Evolutionary conservation across 2,888 invertebrate genomes (phyloP).

Genomic region (Teinopalpus imperialis): DNA sequence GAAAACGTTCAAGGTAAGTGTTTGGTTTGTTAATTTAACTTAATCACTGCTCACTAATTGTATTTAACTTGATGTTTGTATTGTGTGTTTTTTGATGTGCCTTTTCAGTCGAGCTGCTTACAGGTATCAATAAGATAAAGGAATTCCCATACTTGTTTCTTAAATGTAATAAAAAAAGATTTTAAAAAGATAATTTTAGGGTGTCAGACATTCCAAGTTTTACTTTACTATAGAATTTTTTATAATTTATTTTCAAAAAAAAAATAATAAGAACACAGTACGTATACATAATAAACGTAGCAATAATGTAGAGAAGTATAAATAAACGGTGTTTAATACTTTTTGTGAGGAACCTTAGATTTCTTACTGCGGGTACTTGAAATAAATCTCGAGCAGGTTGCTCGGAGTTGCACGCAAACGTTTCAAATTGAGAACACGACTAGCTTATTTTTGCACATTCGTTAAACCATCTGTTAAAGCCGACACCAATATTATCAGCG

Average conservation of each 20-base stretch:
- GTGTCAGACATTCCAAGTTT: too few relatives aligned
- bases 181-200: too few relatives aligned
- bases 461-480: slow-evolving; percentile 63
- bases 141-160: too few relatives aligned
- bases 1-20: slow-evolving; percentile 62
- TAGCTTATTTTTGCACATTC: slow-evolving; percentile 50
- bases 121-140: slow-evolving; percentile 80
- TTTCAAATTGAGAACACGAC: slow-evolving; percentile 31
- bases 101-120: slow-evolving; percentile 60
- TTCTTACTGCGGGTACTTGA: slow-evolving; percentile 6
- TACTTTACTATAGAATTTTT: too few relatives aligned
- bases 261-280: not conserved
- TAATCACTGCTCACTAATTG: slow-evolving; percentile 50
- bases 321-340: too few relatives aligned
- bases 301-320: too few relatives aligned
- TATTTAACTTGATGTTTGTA: slow-evolving; percentile 48
- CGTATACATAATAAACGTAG: too few relatives aligned
- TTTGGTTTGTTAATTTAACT: slow-evolving; percentile 38
- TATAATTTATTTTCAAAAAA: too few relatives aligned
- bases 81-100: slow-evolving; percentile 69
- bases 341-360: not conserved
- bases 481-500: slow-evolving; percentile 63
- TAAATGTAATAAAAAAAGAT: too few relatives aligned
- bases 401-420: slow-evolving; percentile 24
- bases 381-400: slow-evolving; percentile 23